phyloP scores from a whole-genome alignment of 2,888 invertebrate species.

The Osmoderma eremita region DNA sequence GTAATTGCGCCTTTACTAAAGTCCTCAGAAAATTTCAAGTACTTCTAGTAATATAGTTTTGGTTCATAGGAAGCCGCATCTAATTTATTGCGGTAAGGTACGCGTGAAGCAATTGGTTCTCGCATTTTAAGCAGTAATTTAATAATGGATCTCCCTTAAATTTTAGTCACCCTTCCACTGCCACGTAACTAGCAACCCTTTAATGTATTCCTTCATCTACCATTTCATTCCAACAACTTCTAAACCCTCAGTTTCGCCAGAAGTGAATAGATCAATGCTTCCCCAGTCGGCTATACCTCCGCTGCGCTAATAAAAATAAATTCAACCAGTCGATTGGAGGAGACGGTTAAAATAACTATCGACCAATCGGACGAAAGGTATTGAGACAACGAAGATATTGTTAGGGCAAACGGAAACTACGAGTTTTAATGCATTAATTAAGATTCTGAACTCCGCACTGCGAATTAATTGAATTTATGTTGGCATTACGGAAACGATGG shows the following conservation, averaged over 20 bases:
- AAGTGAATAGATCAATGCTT: neutral
- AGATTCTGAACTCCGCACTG: conserved; percentile 44
- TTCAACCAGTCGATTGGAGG: conserved; percentile 10
- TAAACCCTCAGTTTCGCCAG: neutral
- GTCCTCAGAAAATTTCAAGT: no score
- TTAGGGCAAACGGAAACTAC: conserved; percentile 38
- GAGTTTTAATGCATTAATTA: conserved; percentile 44
- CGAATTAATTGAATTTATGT: conserved; percentile 48
- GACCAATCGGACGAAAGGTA: conserved; percentile 14
- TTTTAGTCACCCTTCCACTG: no score
- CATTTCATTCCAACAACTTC: conserved; percentile 1
- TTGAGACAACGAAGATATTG: conserved; percentile 34
- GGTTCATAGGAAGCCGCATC: no score
- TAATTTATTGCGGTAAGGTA: no score
- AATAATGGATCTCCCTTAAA: no score
- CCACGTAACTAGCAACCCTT: no score
- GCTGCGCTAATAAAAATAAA: conserved; percentile 6
- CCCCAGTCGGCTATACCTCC: neutral
- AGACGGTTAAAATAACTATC: conserved; percentile 3
- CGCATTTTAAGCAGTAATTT: no score
- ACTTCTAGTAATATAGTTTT: no score
- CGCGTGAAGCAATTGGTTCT: no score
- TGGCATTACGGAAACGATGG: conserved; percentile 44
- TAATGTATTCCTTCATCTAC: neutral
- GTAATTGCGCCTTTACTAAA: no score